Evolutionary conservation across 2,113 vertebrate species (phyloP), one percentile per base, ranked within the genome.

Genomic region (Ictalurus punctatus): DNA sequence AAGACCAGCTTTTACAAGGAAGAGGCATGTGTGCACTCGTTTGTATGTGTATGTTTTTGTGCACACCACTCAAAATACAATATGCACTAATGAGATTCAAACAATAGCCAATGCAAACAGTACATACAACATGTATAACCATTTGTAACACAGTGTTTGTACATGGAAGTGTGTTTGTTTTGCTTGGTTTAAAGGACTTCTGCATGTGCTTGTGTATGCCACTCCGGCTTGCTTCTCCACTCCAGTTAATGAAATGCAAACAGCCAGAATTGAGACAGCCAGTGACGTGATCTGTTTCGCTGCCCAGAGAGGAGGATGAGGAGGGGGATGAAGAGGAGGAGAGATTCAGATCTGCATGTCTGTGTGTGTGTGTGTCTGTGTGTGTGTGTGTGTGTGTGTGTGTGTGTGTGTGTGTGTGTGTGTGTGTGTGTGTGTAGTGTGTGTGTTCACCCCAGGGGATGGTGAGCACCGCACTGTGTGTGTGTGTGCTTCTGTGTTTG

Each of bases 221-320:
- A n/a, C 2, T 54, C n/a, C 30, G 80, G 84, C 30, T 73, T 84
- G 56, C 71, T 69, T 48, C 79, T 9, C 10, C 30, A 56, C 37
- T 63, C n/a, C 27, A 56, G 84, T 61, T 84, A 90, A 90, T 90
- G 90, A 90, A 90, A 88, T 88, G 86, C 89, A 90, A 88, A 90
- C 86, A 90, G 67, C 59, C 85, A 63, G 56, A 86, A 87, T 59
- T 17, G 87, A 86, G 67, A 83, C 44, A 69, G 7, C 56, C 71
- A 19, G 74, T 89, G 71, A 87, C 52, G 63, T 90, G 89, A 90
- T 90, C 56, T 61, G 61, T 40, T 76, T 40, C 19, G 17, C 86
- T 80, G 48, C 82, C 25, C 19, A 78, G 17, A 76, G 83, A 76
- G 58, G 74, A 73, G 84, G 79, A 71, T 48, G 25, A 80, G 25